Evolutionary conservation across 2,797 vertebrate genomes (phyloP).

Genomic region (Rhodeus uyekii): DNA sequence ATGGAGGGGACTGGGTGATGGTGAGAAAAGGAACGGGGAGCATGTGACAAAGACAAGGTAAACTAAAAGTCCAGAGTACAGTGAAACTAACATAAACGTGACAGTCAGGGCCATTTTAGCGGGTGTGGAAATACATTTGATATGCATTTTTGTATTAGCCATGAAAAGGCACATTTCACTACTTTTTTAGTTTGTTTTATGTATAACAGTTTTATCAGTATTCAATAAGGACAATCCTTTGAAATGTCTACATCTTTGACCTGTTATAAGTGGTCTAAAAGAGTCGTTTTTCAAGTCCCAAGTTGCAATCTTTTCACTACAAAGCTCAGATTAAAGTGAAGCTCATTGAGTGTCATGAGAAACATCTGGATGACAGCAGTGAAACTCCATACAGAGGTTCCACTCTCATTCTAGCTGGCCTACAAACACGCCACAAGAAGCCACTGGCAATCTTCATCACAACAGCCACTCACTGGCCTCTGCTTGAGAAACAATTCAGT

Average conservation of each 20-base stretch:
- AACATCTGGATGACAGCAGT: slow-evolving; percentile 52
- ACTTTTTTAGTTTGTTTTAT: background rate
- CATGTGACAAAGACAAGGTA: too few relatives aligned
- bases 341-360: slow-evolving; percentile 32
- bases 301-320: slow-evolving; percentile 27
- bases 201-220: background rate
- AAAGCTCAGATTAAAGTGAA: slow-evolving; percentile 40
- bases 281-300: slow-evolving; percentile 2
- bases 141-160: too few relatives aligned
- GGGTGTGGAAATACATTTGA: background rate
- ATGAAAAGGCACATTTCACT: too few relatives aligned
- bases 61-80: too few relatives aligned
- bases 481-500: slow-evolving; percentile 13
- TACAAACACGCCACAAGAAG: slow-evolving; percentile 40
- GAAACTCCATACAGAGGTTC: slow-evolving; percentile 33
- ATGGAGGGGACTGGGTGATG: too few relatives aligned
- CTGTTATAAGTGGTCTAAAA: slow-evolving; percentile 7
- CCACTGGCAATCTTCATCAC: slow-evolving; percentile 29
- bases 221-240: background rate
- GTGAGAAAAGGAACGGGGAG: too few relatives aligned
- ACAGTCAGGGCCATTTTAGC: background rate
- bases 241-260: slow-evolving; percentile 3
- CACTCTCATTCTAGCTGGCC: slow-evolving; percentile 22
- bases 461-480: slow-evolving; percentile 1
- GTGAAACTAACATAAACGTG: too few relatives aligned